Evolutionary conservation across 2,113 vertebrate species (phyloP).

Genomic region (Rattus rattus): DNA sequence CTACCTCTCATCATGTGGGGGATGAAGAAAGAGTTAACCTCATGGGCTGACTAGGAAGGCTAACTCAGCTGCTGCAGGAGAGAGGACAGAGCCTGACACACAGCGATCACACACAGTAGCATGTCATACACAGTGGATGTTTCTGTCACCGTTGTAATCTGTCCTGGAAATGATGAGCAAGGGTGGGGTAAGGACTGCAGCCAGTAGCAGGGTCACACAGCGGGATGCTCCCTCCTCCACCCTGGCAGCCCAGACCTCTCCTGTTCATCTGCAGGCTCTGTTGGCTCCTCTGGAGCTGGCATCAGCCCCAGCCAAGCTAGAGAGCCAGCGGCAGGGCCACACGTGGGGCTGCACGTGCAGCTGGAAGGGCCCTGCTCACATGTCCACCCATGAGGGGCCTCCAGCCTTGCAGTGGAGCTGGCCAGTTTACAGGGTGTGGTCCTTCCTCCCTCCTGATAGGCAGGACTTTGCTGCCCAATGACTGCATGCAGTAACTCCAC

Average conservation of each 20-base stretch:
- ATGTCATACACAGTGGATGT: background rate
- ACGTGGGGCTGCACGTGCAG: slow-evolving; percentile 3
- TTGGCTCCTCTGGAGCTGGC: background rate
- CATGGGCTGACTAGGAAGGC: background rate
- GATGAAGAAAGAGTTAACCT: background rate
- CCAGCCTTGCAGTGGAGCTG: background rate
- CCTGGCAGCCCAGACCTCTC: background rate
- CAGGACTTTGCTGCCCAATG: background rate
- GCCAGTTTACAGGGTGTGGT: background rate
- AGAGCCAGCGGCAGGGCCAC: background rate
- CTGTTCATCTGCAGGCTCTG: background rate
- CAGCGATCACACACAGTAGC: background rate
- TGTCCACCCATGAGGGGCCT: background rate
- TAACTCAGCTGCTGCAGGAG: background rate
- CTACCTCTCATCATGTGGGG: background rate
- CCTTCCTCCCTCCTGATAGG: background rate
- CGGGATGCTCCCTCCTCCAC: background rate
- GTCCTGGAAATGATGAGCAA: background rate
- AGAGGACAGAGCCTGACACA: background rate
- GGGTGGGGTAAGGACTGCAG: background rate
- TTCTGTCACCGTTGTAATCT: background rate
- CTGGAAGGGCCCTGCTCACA: background rate
- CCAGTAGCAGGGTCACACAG: background rate
- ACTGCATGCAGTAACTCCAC: background rate
- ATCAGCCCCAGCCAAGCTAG: background rate